Conservation (phyloP, 2,797 vertebrate genomes). For the Sarcoramphus papa region DNA sequence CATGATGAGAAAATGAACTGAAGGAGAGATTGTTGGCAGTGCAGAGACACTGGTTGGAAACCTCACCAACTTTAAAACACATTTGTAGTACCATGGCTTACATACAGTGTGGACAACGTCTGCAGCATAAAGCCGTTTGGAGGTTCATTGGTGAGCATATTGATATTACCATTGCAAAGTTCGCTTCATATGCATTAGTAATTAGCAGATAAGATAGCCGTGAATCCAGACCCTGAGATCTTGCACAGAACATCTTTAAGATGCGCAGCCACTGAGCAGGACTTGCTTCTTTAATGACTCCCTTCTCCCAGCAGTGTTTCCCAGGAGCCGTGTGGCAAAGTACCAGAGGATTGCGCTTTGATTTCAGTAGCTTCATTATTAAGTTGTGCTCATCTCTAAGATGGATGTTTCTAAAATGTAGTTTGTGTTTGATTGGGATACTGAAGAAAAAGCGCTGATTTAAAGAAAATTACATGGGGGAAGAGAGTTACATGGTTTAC, state of each 20-base stretch:
- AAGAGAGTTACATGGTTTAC: neutral
- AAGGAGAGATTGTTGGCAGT: neutral
- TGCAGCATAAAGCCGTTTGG: neutral
- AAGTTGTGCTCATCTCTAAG: neutral
- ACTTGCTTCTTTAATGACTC: neutral
- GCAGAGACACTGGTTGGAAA: neutral
- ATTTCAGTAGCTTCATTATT: neutral
- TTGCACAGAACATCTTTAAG: neutral
- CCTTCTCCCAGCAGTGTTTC: neutral
- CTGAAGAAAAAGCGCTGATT: conserved; percentile 4
- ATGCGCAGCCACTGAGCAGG: neutral
- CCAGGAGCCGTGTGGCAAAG: neutral
- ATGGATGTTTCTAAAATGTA: neutral
- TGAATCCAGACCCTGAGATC: neutral
- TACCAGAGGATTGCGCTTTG: neutral
- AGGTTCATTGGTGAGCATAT: neutral
- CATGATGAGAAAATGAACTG: neutral
- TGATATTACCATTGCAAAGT: neutral
- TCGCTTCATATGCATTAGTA: neutral
- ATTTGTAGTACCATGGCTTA: neutral
- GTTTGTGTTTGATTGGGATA: neutral
- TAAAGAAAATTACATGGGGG: neutral
- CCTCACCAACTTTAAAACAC: neutral
- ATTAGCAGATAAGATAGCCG: neutral
- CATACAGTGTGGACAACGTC: neutral